A percentile compares a stretch with the other conserved stretches of the same genome.
phyloP scores from a whole-genome alignment of 2,113 vertebrate genomes.

The Burhinus bistriatus region DNA sequence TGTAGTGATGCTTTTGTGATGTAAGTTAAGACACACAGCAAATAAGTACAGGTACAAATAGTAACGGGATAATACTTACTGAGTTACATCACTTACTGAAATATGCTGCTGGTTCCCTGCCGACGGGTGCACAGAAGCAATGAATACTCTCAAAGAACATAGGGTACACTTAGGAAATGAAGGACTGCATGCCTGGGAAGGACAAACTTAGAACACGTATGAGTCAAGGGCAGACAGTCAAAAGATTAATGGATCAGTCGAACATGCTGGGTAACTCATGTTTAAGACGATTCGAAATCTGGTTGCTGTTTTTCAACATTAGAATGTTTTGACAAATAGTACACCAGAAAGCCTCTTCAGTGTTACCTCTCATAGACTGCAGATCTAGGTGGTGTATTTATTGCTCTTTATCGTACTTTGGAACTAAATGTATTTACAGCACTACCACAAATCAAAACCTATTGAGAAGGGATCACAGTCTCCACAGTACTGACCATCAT shows the following conservation, averaged over 20 bases:
- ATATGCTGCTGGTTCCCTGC: background rate
- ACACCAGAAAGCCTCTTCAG: background rate
- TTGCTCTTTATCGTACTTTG: background rate
- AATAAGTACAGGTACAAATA: background rate
- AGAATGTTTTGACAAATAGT: background rate
- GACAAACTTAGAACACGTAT: background rate
- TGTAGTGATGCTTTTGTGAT: background rate
- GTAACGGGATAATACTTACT: fast-evolving
- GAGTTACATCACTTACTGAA: background rate
- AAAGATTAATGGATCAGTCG: background rate
- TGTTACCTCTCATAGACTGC: background rate
- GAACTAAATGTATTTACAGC: background rate
- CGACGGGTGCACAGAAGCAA: background rate
- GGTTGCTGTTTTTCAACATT: background rate
- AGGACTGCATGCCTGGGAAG: background rate
- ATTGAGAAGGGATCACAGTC: background rate
- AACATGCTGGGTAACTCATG: background rate
- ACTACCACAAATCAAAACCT: background rate
- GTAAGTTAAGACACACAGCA: background rate
- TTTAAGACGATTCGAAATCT: background rate
- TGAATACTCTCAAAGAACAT: fast-evolving
- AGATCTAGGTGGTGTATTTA: background rate
- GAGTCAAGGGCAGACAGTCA: background rate
- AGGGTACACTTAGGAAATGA: background rate
- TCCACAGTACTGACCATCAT: background rate